These are phyloP conservation scores for Andrena hattorfiana DNA, from an alignment of 2,888 invertebrate species.

Conservation along the genomic window DNA sequence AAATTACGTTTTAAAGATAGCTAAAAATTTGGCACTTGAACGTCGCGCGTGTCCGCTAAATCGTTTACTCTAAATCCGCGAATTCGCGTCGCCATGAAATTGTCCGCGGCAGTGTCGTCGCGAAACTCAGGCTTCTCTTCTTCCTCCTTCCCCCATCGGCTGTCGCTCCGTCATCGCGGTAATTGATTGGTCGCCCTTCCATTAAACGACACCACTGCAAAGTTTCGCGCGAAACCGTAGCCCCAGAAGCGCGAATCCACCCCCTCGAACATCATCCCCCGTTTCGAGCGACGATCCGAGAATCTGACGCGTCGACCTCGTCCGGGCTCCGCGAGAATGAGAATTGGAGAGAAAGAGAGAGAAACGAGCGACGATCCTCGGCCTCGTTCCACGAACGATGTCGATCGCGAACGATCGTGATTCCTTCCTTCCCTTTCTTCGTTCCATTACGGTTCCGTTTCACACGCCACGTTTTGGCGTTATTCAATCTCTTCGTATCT, in stretches of 20 bases:
- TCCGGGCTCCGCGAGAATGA: neutral
- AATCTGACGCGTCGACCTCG: slow-evolving; percentile 2
- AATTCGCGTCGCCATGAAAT: slow-evolving; percentile 45
- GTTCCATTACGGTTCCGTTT: slow-evolving; percentile 26
- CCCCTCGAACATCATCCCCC: neutral
- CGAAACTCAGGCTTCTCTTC: neutral
- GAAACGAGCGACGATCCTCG: slow-evolving; percentile 16
- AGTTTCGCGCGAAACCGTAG: neutral
- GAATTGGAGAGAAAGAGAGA: slow-evolving; percentile 27
- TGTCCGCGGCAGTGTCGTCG: slow-evolving; percentile 39
- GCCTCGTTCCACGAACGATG: slow-evolving; percentile 7
- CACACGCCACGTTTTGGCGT: slow-evolving; percentile 38
- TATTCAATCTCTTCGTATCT: slow-evolving; percentile 36
- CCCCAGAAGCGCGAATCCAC: neutral
- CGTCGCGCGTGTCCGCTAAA: slow-evolving; percentile 69
- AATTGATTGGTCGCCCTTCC: neutral
- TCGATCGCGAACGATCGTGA: slow-evolving; percentile 37
- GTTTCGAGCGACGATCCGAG: neutral
- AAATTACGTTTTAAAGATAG: slow-evolving; percentile 64
- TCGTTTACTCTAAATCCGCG: slow-evolving; percentile 69
- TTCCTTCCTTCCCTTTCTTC: slow-evolving; percentile 10
- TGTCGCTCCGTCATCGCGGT: slow-evolving; percentile 8
- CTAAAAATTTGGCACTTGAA: slow-evolving; percentile 81
- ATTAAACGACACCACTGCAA: neutral
- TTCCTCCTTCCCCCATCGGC: neutral